Evolutionary conservation across 2,113 vertebrate species (phyloP).

Genomic region (Holacanthus passer): DNA sequence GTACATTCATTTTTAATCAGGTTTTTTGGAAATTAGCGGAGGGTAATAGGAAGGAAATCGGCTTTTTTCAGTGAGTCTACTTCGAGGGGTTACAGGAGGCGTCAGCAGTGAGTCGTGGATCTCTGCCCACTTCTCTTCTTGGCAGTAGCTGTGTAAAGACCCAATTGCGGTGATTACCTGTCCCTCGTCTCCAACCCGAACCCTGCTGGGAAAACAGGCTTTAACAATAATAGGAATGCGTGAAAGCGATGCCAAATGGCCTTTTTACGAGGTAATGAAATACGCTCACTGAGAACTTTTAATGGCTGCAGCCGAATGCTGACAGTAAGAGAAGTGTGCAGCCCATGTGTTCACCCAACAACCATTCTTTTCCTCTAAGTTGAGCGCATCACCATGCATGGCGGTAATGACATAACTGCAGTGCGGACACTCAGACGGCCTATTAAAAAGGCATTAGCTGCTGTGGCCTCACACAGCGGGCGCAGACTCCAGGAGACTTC

Average conservation of each 20-base stretch:
- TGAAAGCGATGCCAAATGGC: constrained; percentile 62
- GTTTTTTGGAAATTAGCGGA: constrained; percentile 45
- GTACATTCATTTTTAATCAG: constrained; percentile 73
- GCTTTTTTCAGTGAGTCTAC: constrained; percentile 11
- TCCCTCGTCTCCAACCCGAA: constrained; percentile 53
- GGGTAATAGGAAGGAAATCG: constrained; percentile 42
- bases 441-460: constrained; percentile 68
- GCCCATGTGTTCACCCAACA: constrained; percentile 43
- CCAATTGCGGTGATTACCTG: constrained; percentile 55
- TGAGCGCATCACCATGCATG: constrained; percentile 25
- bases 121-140: constrained; percentile 42
- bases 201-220: constrained; percentile 70
- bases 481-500: constrained; percentile 44
- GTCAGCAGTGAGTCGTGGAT: constrained; percentile 35
- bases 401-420: constrained; percentile 48
- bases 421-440: constrained; percentile 36
- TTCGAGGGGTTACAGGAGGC: constrained; percentile 27
- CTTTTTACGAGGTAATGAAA: constrained; percentile 77
- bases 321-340: constrained; percentile 63
- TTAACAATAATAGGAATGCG: constrained; percentile 53
- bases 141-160: constrained; percentile 50
- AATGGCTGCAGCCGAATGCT: constrained; percentile 59
- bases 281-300: constrained; percentile 59
- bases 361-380: constrained; percentile 44
- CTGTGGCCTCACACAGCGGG: constrained; percentile 38